A percentile compares a stretch with the other conserved stretches of the same genome.
These are phyloP conservation scores for Alcis repandata DNA, from an alignment of 2,888 invertebrate genomes.

Conservation along the genomic window DNA sequence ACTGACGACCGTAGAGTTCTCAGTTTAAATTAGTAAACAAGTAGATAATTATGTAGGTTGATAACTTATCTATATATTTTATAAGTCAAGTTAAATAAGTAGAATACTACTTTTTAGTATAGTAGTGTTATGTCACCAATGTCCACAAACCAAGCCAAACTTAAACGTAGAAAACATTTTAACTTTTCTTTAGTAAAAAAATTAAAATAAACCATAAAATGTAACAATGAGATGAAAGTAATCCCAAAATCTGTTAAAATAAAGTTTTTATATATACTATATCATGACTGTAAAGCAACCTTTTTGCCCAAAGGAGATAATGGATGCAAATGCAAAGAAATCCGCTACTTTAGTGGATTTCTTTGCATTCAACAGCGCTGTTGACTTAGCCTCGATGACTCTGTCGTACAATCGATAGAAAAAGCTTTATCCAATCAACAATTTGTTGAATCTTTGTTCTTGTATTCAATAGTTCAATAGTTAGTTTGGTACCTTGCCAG, in stretches of 20 bases:
- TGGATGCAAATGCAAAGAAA: slow-evolving; percentile 74
- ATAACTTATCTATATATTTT: too few species aligned
- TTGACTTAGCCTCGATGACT: slow-evolving; percentile 70
- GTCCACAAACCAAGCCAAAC: not conserved
- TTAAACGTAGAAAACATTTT: not conserved
- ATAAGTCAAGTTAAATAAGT: too few species aligned
- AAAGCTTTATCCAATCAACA: slow-evolving; percentile 11
- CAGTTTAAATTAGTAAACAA: too few species aligned
- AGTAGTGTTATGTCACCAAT: too few species aligned
- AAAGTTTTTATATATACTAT: slow-evolving; percentile 57
- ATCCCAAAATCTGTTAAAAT: slow-evolving; percentile 53
- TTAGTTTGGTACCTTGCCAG: too few species aligned
- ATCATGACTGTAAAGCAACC: slow-evolving; percentile 60
- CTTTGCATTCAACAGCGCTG: slow-evolving; percentile 75
- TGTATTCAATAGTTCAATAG: not conserved
- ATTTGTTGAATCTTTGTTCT: not conserved
- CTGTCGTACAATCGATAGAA: slow-evolving; percentile 49
- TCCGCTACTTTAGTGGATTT: slow-evolving; percentile 77
- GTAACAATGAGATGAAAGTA: slow-evolving; percentile 18
- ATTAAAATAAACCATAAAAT: not conserved
- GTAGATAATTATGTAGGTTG: too few species aligned
- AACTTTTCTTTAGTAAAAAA: not conserved
- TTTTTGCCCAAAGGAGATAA: slow-evolving; percentile 55
- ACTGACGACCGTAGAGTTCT: too few species aligned
- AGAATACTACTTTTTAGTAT: too few species aligned